Percentiles rank a stretch among this genome's conserved stretches.
phyloP scores from a whole-genome alignment of 2,888 invertebrate genomes.

The Lycaena phlaeas region DNA sequence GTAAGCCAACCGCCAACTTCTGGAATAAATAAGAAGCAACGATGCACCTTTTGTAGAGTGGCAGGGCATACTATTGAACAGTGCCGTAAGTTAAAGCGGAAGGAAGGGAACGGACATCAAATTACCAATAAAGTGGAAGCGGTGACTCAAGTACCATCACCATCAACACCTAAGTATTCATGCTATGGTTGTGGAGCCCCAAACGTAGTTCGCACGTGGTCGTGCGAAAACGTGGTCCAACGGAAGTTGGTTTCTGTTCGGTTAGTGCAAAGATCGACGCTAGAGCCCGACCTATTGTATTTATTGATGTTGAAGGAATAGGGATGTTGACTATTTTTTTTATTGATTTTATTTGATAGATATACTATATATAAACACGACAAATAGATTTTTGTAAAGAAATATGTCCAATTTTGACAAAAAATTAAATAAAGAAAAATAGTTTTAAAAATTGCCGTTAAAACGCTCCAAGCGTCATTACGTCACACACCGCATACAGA shows the following conservation, averaged over 20 bases:
- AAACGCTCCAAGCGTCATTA: too few species aligned
- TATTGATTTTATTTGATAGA: too few species aligned
- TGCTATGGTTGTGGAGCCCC: conserved; percentile 20
- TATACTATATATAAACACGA: too few species aligned
- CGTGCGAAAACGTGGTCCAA: not conserved
- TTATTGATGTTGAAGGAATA: not conserved
- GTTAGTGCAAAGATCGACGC: conserved; percentile 10
- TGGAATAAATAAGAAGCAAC: not conserved
- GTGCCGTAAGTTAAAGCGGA: conserved; percentile 9
- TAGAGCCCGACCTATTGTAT: conserved; percentile 13
- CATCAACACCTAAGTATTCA: conserved; percentile 10
- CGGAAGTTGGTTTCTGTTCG: conserved; percentile 12
- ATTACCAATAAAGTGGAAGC: not conserved
- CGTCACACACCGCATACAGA: too few species aligned
- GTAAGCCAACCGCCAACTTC: too few species aligned
- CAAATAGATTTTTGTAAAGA: too few species aligned
- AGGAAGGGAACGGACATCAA: not conserved
- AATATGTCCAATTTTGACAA: too few species aligned
- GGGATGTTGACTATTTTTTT: too few species aligned
- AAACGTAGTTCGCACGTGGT: conserved; percentile 11
- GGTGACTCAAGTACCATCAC: conserved; percentile 12
- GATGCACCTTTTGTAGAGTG: conserved; percentile 12
- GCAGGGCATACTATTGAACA: conserved; percentile 12
- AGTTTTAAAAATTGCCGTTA: too few species aligned
- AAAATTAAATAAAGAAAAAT: too few species aligned